Evolutionary conservation across 2,888 invertebrate species (phyloP).

Genomic region (Taenaris catops): DNA sequence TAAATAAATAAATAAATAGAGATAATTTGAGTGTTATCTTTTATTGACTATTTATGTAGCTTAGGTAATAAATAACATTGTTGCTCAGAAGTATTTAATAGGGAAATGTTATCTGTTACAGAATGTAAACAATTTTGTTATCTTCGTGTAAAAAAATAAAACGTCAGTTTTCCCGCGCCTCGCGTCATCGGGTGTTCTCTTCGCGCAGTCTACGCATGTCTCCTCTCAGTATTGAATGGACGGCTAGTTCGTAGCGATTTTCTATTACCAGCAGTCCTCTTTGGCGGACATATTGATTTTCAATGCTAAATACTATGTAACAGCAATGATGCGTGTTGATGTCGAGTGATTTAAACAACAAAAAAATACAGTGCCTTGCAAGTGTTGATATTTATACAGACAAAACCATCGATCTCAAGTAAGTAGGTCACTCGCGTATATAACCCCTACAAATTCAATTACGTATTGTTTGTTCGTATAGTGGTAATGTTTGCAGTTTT

Average conservation of each 20-base stretch:
- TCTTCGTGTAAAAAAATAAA: constrained; percentile 37
- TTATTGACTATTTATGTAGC: no score
- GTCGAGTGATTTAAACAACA: constrained; percentile 37
- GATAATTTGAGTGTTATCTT: no score
- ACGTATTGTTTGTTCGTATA: constrained; percentile 28
- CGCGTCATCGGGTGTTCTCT: constrained; percentile 30
- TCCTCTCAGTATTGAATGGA: constrained; percentile 61
- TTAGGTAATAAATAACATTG: no score
- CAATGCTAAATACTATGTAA: constrained; percentile 33
- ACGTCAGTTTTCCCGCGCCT: constrained; percentile 67
- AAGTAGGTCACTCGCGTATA: constrained; percentile 31
- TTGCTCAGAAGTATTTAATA: no score
- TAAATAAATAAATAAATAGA: no score
- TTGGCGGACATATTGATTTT: constrained; percentile 62
- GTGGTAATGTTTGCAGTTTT: background rate
- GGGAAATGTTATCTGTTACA: constrained; percentile 4
- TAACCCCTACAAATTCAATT: constrained; percentile 16
- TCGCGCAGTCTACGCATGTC: constrained; percentile 59
- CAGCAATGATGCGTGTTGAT: constrained; percentile 46
- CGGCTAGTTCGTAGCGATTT: constrained; percentile 34
- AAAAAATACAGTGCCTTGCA: constrained; percentile 57
- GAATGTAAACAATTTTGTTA: constrained; percentile 17
- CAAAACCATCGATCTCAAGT: constrained; percentile 38
- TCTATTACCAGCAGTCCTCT: constrained; percentile 40
- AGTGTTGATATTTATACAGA: constrained; percentile 31